Percentiles rank a stretch among this genome's conserved stretches.
These are phyloP conservation scores for Aspidiotus rigidus DNA, from an alignment of 2,888 invertebrate species.

Conservation along the genomic window DNA sequence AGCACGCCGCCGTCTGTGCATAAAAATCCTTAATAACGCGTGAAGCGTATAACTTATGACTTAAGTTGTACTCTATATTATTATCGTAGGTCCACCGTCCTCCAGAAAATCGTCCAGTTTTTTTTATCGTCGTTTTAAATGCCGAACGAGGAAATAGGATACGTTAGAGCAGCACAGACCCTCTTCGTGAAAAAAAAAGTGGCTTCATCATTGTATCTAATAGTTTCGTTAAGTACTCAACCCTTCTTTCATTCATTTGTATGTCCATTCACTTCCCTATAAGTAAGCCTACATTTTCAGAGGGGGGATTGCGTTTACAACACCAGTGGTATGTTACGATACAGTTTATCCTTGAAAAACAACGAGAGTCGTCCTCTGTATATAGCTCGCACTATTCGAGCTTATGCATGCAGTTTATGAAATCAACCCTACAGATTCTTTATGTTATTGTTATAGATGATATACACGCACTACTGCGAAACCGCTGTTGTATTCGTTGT, in stretches of 20 bases:
- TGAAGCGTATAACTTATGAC: conserved; percentile 31
- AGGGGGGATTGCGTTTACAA: too few species aligned
- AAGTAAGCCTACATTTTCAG: not conserved
- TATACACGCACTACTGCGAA: conserved; percentile 9
- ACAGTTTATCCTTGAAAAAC: too few species aligned
- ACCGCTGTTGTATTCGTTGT: conserved; percentile 24
- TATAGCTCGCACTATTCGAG: not conserved
- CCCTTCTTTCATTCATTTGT: conserved; percentile 31
- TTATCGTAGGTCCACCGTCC: not conserved
- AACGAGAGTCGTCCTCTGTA: conserved; percentile 10
- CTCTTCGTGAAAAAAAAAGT: conserved; percentile 25
- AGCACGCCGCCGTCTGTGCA: not conserved
- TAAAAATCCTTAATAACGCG: conserved; percentile 29
- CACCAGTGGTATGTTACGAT: too few species aligned
- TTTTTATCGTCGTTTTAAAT: conserved; percentile 15
- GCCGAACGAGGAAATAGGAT: conserved; percentile 16
- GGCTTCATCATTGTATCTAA: conserved; percentile 33
- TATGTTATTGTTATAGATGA: conserved; percentile 7
- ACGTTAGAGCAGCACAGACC: conserved; percentile 1
- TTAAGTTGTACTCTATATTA: conserved; percentile 7
- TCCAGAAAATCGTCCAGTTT: not conserved
- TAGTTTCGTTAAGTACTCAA: conserved; percentile 29
- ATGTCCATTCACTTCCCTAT: conserved; percentile 27
- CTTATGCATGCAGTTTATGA: conserved; percentile 20
- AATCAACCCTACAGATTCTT: conserved; percentile 20